Base-by-base conservation (phyloP, 2,113 vertebrate genomes). In the Nycticryphes semicollaris region DNA sequence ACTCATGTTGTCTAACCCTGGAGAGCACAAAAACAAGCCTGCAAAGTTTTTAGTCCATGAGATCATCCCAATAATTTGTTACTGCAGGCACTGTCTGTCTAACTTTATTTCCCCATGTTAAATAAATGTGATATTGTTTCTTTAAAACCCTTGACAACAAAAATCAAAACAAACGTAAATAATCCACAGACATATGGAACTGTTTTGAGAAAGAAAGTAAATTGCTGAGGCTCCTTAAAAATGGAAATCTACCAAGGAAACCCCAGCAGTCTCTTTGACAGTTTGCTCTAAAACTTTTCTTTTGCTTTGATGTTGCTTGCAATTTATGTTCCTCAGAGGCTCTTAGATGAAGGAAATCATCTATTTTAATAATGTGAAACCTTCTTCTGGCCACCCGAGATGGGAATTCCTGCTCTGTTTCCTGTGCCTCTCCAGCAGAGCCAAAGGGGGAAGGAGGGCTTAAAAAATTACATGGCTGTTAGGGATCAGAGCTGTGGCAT, bases 291-390 rank as follows among this genome's bases (percentile, higher is more conserved):
- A 90, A 67, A 57, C 78, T 37, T 35, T 63, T 81, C 68, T 84
- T 60, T 92, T 79, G 76, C 88, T 93, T 94, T 89, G 94, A 93
- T 89, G 94, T 91, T 89, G 5, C 89, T 96, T 92, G 89, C 93
- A 92, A 97, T 97, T 97, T 97, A 93, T 97, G 56, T 72, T 92
- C 96, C 91, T 93, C 93, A 76, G 93, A 97, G 93, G 90, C 87
- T 93, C 78, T 90, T 89, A 79, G 90, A 75, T 95, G 87, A 93
- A 96, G 94, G 91, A 96, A 96, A 97, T 93, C 45, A 90, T 96
- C 95, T 97, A 76, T 97, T 98, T 96, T 91, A 90, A 96, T 96
- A 94, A 97, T 95, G 83, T 84, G 69, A 89, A 97, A 93, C 92
- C 62, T 92, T 94, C 86, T 95, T 89, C 80, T 96, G 90, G 84